Evolutionary conservation across 2,113 vertebrate species (phyloP).

Genomic region (Oryzias melastigma): DNA sequence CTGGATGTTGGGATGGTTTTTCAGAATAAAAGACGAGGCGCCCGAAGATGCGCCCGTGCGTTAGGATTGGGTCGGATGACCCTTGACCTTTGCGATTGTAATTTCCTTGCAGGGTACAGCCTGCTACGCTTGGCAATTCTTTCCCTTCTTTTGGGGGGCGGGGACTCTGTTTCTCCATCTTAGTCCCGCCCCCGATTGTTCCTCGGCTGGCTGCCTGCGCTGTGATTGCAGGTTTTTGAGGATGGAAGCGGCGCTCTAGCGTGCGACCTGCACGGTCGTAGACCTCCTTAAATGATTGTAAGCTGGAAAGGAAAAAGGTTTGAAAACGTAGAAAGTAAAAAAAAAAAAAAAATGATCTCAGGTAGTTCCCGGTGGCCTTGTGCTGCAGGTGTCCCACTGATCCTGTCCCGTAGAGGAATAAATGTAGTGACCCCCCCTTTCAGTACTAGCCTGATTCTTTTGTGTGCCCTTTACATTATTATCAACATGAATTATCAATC

Average conservation of each 20-base stretch:
- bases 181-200: slow-evolving; percentile 18
- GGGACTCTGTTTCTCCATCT: slow-evolving; percentile 5
- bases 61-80: slow-evolving; percentile 66
- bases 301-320: slow-evolving; percentile 54
- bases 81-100: slow-evolving; percentile 83
- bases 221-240: slow-evolving; percentile 62
- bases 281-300: slow-evolving; percentile 91
- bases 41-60: slow-evolving; percentile 69
- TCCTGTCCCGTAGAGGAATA: slow-evolving; percentile 78
- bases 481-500: slow-evolving; percentile 61
- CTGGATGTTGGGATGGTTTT: slow-evolving; percentile 46
- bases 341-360: slow-evolving; percentile 77
- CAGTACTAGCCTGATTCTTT: slow-evolving; percentile 62
- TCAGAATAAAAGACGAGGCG: slow-evolving; percentile 51
- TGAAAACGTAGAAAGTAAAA: slow-evolving; percentile 54
- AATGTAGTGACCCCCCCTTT: slow-evolving; percentile 70
- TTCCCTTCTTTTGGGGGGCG: too few species aligned
- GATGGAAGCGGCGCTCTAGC: slow-evolving; percentile 79
- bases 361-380: slow-evolving; percentile 83
- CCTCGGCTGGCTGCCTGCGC: neutral
- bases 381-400: slow-evolving; percentile 75
- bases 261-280: slow-evolving; percentile 80
- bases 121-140: slow-evolving; percentile 18
- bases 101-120: slow-evolving; percentile 68
- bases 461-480: slow-evolving; percentile 58